These are phyloP conservation scores for Tiliacea citrago DNA, from an alignment of 2,888 invertebrate species.

Conservation along the genomic window DNA sequence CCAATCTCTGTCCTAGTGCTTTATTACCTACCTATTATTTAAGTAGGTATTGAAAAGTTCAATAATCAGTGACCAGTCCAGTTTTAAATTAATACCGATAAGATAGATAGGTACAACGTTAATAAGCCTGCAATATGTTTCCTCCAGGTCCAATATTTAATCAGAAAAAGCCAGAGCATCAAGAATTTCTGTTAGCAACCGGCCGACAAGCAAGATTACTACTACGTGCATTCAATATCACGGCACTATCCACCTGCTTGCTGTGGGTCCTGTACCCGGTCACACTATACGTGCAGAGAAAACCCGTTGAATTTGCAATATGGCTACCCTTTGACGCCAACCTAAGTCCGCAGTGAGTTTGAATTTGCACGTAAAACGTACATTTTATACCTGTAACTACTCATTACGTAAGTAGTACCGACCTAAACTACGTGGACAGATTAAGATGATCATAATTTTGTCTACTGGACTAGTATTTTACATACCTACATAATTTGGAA, in stretches of 20 bases:
- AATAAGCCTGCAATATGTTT: slow-evolving; percentile 28
- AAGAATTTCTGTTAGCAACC: slow-evolving; percentile 65
- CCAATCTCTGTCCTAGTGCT: neutral
- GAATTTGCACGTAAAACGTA: slow-evolving; percentile 49
- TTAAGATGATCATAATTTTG: slow-evolving; percentile 58
- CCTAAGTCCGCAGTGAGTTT: slow-evolving; percentile 74
- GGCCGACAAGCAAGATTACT: slow-evolving; percentile 67
- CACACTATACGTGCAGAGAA: slow-evolving; percentile 72
- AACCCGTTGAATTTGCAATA: slow-evolving; percentile 75
- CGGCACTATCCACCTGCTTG: slow-evolving; percentile 73
- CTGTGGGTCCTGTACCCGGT: slow-evolving; percentile 77
- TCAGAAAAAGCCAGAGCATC: slow-evolving; percentile 71
- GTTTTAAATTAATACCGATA: neutral
- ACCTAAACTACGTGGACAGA: slow-evolving; percentile 38
- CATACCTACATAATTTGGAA: slow-evolving; percentile 35
- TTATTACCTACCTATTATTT: neutral
- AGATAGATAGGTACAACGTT: neutral
- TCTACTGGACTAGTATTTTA: slow-evolving; percentile 35
- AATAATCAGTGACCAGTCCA: neutral
- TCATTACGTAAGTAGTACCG: slow-evolving; percentile 43
- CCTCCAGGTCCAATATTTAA: slow-evolving; percentile 69
- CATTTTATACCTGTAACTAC: slow-evolving; percentile 42
- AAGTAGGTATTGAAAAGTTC: neutral
- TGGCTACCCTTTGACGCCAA: slow-evolving; percentile 80
- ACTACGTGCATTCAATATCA: slow-evolving; percentile 69